These are phyloP conservation scores for Passer montanus DNA, from an alignment of 2,113 vertebrate species.

Conservation along the genomic window DNA sequence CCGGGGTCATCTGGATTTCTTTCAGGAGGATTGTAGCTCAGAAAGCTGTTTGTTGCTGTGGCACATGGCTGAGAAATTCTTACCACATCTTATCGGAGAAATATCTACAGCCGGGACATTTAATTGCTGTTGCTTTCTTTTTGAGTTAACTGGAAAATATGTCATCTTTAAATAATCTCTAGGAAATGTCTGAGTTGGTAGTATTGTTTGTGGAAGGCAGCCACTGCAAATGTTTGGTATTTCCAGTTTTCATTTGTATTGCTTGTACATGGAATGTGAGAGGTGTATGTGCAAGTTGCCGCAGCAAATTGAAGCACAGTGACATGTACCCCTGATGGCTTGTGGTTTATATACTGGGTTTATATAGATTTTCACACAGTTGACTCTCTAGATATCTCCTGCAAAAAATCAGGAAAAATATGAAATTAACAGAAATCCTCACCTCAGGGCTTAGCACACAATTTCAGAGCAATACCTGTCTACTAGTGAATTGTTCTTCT, in stretches of 20 bases:
- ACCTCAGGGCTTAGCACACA: neutral
- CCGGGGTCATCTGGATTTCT: neutral
- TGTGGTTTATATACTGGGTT: neutral
- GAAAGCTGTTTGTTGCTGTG: neutral
- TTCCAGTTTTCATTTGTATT: neutral
- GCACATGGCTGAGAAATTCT: neutral
- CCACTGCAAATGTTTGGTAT: neutral
- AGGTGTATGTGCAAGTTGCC: neutral
- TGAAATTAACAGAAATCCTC: neutral
- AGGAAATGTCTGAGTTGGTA: neutral
- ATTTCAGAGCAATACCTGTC: neutral
- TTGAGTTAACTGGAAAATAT: neutral
- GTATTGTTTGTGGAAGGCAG: neutral
- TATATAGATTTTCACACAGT: neutral
- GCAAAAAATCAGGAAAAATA: neutral
- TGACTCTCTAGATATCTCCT: neutral
- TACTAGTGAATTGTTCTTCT: neutral
- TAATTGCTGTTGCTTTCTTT: neutral
- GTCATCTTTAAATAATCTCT: constrained; percentile 11
- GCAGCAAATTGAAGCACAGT: accelerated
- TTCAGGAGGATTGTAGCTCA: neutral
- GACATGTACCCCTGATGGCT: neutral
- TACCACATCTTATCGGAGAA: neutral
- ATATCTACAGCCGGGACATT: neutral
- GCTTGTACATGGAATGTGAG: neutral